phyloP scores from a whole-genome alignment of 2,797 vertebrate species.

The Notolabrus celidotus region DNA sequence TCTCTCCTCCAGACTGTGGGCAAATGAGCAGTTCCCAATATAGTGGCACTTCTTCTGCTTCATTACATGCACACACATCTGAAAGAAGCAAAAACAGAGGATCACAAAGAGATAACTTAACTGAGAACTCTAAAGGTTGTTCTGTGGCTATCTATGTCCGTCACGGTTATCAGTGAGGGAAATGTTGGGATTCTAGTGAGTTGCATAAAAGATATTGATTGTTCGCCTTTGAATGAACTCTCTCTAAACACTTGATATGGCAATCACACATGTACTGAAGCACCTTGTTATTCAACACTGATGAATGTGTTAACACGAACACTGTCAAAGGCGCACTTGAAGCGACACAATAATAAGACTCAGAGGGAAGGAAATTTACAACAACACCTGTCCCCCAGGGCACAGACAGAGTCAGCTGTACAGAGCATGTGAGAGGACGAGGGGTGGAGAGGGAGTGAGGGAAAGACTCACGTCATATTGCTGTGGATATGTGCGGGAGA shows the following conservation, averaged over 20 bases:
- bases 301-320: not conserved
- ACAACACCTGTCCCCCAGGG: conserved; percentile 17
- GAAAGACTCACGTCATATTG: conserved; percentile 94
- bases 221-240: not conserved
- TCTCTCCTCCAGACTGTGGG: conserved; percentile 96
- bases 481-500: conserved; percentile 96
- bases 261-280: not conserved
- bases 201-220: not conserved
- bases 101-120: not conserved
- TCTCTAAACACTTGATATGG: not conserved
- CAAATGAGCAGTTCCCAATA: conserved; percentile 98
- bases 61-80: conserved; percentile 98
- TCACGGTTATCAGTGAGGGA: too few relatives aligned
- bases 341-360: not conserved
- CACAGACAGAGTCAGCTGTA: conserved; percentile 32
- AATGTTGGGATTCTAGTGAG: too few relatives aligned
- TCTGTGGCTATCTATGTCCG: too few relatives aligned
- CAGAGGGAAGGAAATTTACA: not conserved
- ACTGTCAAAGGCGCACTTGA: not conserved
- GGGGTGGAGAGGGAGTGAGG: not conserved
- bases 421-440: conserved; percentile 26
- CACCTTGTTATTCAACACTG: not conserved
- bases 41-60: conserved; percentile 99
- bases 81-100: conserved; percentile 9
- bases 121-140: too few relatives aligned